Base-by-base conservation (phyloP, 2,888 invertebrate genomes). In the Argyresthia goedartella region DNA sequence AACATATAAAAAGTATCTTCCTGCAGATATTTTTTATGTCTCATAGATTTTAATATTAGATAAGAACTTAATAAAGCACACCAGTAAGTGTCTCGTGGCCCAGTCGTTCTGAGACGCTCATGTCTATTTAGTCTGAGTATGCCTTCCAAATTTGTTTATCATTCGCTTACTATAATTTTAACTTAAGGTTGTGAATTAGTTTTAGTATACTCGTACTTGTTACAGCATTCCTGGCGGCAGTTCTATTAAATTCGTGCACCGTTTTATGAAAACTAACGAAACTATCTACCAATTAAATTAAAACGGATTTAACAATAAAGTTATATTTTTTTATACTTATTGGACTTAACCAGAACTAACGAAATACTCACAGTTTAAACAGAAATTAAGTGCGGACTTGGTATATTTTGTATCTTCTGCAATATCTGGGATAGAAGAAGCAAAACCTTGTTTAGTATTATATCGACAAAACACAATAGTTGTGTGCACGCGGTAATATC, bases 271-370 rank as follows among this genome's bases (percentile, higher is more conserved):
- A 55, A 54, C 57, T 60, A 62, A 58, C 60, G 57, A 56, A 67
- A 59, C 64, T 61, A 61, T 67, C 62, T 11, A 39, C n/a, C 10
- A 39, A 39, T 39, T 11, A 39, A 4, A 43, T 43, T 25, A 46
- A n/a, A 33, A 25, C 33, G 11, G 15, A 13, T 34, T 71, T 66
- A 69, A 65, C 59, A 59, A 66, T 70, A 69, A 64, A 67, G 73
- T 81, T 46, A 53, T 55, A 81, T 81, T 82, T 85, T 82, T 81
- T 73, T 81, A 80, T 69, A 69, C 71, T 72, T 69, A 72, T 76
- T 76, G 67, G 64, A 73, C 67, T 65, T 62, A 70, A 69, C 59
- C 25, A 61, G 55, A 68, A 68, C 62, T 70, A 66, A 64, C 65
- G 62, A 62, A 61, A 56, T 50, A 52, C 46, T 25, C 25, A 25